Evolutionary conservation across 2,113 vertebrate genomes (phyloP).

Genomic region (Notechis scutatus): DNA sequence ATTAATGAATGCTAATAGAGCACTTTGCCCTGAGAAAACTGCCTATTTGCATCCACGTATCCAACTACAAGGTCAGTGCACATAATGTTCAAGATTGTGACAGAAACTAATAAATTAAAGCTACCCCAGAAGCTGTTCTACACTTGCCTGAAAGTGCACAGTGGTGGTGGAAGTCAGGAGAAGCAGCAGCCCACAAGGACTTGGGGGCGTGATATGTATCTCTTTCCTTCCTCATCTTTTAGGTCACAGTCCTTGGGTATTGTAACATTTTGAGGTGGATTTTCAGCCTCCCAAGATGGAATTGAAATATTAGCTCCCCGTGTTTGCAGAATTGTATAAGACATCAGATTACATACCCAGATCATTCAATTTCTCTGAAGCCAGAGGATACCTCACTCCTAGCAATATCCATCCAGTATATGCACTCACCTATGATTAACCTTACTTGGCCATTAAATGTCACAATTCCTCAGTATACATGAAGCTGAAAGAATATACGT

Average conservation of each 20-base stretch:
- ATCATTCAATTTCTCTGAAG: slow-evolving; percentile 20
- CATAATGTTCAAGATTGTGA: slow-evolving; percentile 27
- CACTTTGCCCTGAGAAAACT: slow-evolving; percentile 38
- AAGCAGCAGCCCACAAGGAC: neutral
- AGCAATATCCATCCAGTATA: slow-evolving; percentile 46
- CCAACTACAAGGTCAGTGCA: slow-evolving; percentile 27
- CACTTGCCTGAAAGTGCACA: neutral
- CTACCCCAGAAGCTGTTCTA: slow-evolving; percentile 45
- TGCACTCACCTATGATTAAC: slow-evolving; percentile 61
- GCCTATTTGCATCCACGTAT: slow-evolving; percentile 28
- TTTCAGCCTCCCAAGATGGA: slow-evolving; percentile 22
- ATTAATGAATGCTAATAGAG: slow-evolving; percentile 39
- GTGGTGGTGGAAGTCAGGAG: slow-evolving; percentile 22
- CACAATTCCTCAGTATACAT: slow-evolving; percentile 49
- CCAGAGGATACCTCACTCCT: slow-evolving; percentile 19
- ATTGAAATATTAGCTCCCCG: neutral
- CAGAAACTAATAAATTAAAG: neutral
- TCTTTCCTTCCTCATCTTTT: slow-evolving; percentile 13
- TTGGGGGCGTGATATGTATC: neutral
- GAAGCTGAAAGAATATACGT: slow-evolving; percentile 65
- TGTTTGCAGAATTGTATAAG: neutral
- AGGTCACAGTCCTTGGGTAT: slow-evolving; percentile 18
- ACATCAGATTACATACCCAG: neutral
- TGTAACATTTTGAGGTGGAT: slow-evolving; percentile 31
- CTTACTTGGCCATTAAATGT: slow-evolving; percentile 72